Evolutionary conservation across 1,140 invertebrate species (phyloP).

Genomic region (Drosophila ironensis): DNA sequence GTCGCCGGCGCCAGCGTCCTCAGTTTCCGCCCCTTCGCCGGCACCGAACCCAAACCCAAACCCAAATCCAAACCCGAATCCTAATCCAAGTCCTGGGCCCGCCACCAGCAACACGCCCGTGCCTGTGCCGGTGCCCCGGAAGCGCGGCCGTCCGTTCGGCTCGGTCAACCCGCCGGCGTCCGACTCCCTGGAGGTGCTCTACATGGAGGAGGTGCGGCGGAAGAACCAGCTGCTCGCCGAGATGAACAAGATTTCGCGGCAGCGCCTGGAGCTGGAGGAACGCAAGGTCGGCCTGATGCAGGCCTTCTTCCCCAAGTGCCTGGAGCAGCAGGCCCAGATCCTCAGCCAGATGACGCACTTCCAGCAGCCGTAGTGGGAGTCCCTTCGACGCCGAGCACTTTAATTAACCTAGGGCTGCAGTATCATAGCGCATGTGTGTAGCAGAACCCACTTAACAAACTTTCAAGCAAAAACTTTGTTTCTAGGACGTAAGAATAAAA

Average conservation of each 20-base stretch:
- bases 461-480: slow-evolving; percentile 15
- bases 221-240: slow-evolving; percentile 71
- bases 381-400: background rate
- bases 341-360: slow-evolving; percentile 41
- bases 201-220: slow-evolving; percentile 67
- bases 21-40: slow-evolving; percentile 6
- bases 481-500: slow-evolving; percentile 26
- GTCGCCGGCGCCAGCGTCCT: slow-evolving; percentile 1
- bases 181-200: slow-evolving; percentile 60
- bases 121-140: slow-evolving; percentile 47
- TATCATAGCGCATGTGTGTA: background rate
- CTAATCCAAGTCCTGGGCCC: background rate
- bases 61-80: slow-evolving; percentile 7
- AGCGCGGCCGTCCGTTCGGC: slow-evolving; percentile 59
- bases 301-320: slow-evolving; percentile 69
- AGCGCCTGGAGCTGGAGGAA: slow-evolving; percentile 64
- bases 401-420: background rate
- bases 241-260: slow-evolving; percentile 63
- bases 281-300: slow-evolving; percentile 67
- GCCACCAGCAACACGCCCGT: too few relatives aligned
- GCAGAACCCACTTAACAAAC: slow-evolving; percentile 17
- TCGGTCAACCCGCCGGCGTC: slow-evolving; percentile 42
- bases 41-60: slow-evolving; percentile 9
- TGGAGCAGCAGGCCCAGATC: slow-evolving; percentile 71
- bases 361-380: slow-evolving; percentile 5